Evolutionary conservation across 2,797 vertebrate species (phyloP), one percentile per base, ranked within the genome.

Genomic region (Pachyuromys duprasi): DNA sequence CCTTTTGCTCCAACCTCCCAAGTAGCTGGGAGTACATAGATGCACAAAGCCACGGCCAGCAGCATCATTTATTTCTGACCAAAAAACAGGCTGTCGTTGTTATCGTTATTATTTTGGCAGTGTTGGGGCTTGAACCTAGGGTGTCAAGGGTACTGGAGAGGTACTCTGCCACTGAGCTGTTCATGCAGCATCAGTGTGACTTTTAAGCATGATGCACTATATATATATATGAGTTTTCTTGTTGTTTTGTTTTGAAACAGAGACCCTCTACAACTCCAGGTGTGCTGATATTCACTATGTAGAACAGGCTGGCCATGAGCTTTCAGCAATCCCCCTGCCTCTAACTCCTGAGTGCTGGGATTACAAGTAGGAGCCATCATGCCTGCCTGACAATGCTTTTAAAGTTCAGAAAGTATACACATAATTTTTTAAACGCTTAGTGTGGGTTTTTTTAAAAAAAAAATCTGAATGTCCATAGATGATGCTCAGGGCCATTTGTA

Each of bases 351-450:
- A 75, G 36, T 60, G 31, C 57, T 76, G 18, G 20, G 39, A n/a
- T 76, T 76, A 49, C 31, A 63, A 15, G 31, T 33, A 17, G 63
- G 14, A 24, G 13, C 39, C 57, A 76, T 18, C 55, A 33, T 20
- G 28, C 55, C 55, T 72, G 14, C 5, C n/a, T 20, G 22, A 39
- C 26, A 60, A 62, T 60, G 15, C 42, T 42, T 42, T 39, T 33
- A 72, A 90, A 94, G 76, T 81, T 88, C 95, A 82, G 36, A 60
- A 96, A 93, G 53, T 26, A 36, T 83, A 87, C 26, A 55, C 82
- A 83, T 70, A 90, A 92, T 33, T 72, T 75, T 84, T 63, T 15
- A 70, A 72, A 72, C 13, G 4, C 67, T 62, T 22, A 45, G 39
- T 8, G 79, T 22, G 49, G n/a, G n/a, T n/a, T n/a, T 49, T 49